Evolutionary conservation across 2,113 vertebrate genomes (phyloP), one percentile per base, ranked within the genome.

Genomic region (Octodon degus): DNA sequence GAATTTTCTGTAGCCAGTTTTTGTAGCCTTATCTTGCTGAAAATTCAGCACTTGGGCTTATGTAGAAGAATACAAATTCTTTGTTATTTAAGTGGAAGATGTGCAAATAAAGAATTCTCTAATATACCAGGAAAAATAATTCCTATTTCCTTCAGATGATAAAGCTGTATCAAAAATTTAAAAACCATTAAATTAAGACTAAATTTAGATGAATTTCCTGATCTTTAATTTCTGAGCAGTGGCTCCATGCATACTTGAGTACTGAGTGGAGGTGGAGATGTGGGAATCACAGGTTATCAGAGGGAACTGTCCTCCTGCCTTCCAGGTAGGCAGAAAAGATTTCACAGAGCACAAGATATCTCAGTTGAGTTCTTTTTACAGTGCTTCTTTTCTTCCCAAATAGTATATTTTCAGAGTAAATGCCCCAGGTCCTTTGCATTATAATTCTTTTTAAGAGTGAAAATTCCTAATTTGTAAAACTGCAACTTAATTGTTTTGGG

Each of bases 101-200:
- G 43, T 25, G 11, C 76, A 92, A 63, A 91, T 37, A 87, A 68
- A 91, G 13, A 89, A 67, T 88, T 88, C 24, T 12, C 65, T 58
- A 76, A 81, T 70, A 58, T 79, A 70, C 50, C 77, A 50, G 32
- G 40, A 91, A 91, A 93, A 86, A 34, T 82, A 27, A 50, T 89
- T 76, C 13, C 22, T 85, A 7, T 89, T 89, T 88, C 58, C 74
- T 67, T 82, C 30, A 67, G 19, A 47, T 60, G 74, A 77, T 77
- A 77, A 76, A 77, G 40, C 11, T 77, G 74, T 10, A 47, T 65
- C 86, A 62, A 84, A 53, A 86, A 25, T 1, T 79, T 82, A 74
- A 89, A 37, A 47, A 43, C 10, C 30, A 68, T 25, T 47, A 53
- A 80, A 80, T 6, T 9, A 47, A 34, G 50, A 58, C 60, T 37